phyloP scores from a whole-genome alignment of 2,113 vertebrate genomes.

The Tragulus kanchil region DNA sequence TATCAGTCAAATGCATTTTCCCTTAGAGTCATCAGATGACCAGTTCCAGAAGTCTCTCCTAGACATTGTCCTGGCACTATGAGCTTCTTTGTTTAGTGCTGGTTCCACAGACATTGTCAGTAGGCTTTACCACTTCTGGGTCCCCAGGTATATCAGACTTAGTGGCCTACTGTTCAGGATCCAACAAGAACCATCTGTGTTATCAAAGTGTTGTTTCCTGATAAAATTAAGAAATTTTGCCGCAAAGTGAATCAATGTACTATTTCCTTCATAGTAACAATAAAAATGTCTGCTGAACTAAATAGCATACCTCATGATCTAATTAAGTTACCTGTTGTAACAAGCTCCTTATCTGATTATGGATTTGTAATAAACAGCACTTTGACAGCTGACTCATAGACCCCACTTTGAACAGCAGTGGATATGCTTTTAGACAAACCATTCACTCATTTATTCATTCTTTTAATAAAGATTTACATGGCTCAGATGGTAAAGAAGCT shows the following conservation, averaged over 20 bases:
- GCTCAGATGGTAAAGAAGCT: too few relatives aligned
- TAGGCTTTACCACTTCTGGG: not conserved
- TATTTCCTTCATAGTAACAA: constrained; percentile 30
- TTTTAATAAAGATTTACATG: constrained; percentile 24
- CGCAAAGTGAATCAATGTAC: constrained; percentile 3
- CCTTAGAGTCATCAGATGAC: not conserved
- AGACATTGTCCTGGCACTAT: not conserved
- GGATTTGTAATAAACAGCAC: constrained; percentile 11
- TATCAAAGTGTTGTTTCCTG: constrained; percentile 6
- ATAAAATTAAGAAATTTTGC: constrained; percentile 15
- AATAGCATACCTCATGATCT: constrained; percentile 45
- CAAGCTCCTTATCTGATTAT: constrained; percentile 35
- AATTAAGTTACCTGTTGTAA: constrained; percentile 29
- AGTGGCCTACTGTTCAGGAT: not conserved
- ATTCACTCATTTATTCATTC: constrained; percentile 38
- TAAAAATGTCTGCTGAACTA: not conserved
- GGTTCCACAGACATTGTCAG: not conserved
- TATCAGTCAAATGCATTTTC: not conserved
- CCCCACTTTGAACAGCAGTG: not conserved
- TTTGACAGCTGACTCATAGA: constrained; percentile 3
- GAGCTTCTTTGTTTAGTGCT: not conserved
- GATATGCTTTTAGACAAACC: not conserved
- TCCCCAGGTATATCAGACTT: not conserved
- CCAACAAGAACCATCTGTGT: not conserved
- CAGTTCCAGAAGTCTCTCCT: not conserved